Conservation (phyloP, 2,113 vertebrate species). For the Cyprinodon variegatus region DNA sequence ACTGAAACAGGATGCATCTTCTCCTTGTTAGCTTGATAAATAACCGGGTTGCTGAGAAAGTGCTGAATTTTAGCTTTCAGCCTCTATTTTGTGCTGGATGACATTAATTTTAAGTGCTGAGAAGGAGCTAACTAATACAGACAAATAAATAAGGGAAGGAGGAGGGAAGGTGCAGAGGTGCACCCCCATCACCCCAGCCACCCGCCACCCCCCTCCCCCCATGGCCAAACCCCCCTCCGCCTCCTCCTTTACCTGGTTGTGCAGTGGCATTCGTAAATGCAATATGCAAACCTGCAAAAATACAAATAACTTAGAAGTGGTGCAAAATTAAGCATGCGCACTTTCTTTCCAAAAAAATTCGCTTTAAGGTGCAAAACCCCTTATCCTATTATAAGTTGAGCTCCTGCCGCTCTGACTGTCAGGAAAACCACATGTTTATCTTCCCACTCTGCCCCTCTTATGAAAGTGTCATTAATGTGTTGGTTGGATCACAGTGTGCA, state of each 20-base stretch:
- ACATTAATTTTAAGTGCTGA: conserved; percentile 98
- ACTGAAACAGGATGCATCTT: conserved; percentile 91
- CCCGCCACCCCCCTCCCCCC: background rate
- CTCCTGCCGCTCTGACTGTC: conserved; percentile 45
- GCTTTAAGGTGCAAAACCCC: conserved; percentile 35
- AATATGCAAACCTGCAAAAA: conserved; percentile 68
- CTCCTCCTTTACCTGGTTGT: conserved; percentile 75
- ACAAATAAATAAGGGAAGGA: conserved; percentile 84
- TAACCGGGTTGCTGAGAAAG: conserved; percentile 96
- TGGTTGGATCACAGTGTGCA: conserved; percentile 4
- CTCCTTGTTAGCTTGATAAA: conserved; percentile 99
- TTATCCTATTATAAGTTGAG: conserved; percentile 9
- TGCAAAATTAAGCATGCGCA: conserved; percentile 14
- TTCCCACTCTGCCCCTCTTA: conserved; percentile 31
- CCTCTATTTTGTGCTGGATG: conserved; percentile 96
- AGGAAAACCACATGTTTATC: conserved; percentile 32
- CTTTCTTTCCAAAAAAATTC: conserved; percentile 18
- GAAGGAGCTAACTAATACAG: conserved; percentile 93
- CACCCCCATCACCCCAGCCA: background rate
- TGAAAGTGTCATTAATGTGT: conserved; percentile 23
- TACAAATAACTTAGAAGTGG: conserved; percentile 14
- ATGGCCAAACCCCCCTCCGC: background rate
- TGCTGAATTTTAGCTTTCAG: conserved; percentile 97
- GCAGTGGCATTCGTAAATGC: conserved; percentile 46
- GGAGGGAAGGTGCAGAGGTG: conserved; percentile 55